These are phyloP conservation scores for Eospalax fontanierii DNA, from an alignment of 2,797 vertebrate genomes.

Conservation along the genomic window DNA sequence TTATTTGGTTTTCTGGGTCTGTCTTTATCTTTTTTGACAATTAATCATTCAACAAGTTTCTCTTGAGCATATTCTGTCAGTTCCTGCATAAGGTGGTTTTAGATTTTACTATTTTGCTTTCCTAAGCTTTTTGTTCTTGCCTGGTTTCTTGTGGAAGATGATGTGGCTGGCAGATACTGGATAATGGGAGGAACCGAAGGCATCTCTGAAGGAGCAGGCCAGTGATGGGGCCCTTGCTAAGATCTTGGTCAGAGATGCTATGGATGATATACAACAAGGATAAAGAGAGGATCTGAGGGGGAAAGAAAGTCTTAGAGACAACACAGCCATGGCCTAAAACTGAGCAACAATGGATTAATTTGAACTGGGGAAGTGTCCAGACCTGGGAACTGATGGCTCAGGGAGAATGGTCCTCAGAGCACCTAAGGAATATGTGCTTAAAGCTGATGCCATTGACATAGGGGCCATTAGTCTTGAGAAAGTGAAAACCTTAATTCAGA, in stretches of 20 bases:
- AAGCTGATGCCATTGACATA: background rate
- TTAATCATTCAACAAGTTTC: background rate
- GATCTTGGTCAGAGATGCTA: too few species aligned
- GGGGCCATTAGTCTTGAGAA: background rate
- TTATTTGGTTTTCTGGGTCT: background rate
- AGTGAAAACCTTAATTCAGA: background rate
- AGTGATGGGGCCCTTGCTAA: background rate
- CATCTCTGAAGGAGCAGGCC: background rate
- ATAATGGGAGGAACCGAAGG: background rate
- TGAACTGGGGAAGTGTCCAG: too few species aligned
- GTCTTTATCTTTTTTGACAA: background rate
- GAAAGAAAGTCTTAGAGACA: background rate
- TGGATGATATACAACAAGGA: background rate
- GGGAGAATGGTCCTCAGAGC: background rate
- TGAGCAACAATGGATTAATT: background rate
- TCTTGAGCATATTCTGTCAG: background rate
- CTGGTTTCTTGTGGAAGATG: background rate
- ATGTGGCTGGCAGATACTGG: rapidly evolving
- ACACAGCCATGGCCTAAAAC: background rate
- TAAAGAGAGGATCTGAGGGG: background rate
- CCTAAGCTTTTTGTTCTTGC: background rate
- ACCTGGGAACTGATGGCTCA: background rate
- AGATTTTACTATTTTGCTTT: background rate
- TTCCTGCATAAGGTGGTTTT: background rate
- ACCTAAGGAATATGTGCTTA: background rate